Percentiles rank a stretch among this genome's conserved stretches.
phyloP scores from a whole-genome alignment of 2,888 invertebrate species.

The Phymatocera aterrima region DNA sequence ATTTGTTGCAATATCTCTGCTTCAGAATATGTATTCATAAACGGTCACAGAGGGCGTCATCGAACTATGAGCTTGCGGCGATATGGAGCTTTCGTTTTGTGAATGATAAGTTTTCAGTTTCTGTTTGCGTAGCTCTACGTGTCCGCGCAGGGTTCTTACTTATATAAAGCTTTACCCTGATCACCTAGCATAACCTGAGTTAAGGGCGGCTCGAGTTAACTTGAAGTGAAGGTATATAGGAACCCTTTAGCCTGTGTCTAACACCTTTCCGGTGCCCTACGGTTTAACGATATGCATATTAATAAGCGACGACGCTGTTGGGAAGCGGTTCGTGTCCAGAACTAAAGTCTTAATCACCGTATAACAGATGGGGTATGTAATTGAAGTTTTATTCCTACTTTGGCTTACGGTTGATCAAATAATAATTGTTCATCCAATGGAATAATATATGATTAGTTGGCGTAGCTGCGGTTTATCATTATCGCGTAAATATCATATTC shows the following conservation, averaged over 20 bases:
- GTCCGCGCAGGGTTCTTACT: conserved; percentile 19
- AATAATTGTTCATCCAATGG: not conserved
- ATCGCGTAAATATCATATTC: not conserved
- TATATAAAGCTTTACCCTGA: conserved; percentile 29
- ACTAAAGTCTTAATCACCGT: conserved; percentile 15
- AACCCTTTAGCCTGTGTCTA: not conserved
- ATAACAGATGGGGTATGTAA: not conserved
- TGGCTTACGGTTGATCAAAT: not conserved
- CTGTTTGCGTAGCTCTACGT: conserved; percentile 30
- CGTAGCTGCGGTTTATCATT: not conserved
- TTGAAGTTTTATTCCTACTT: conserved; percentile 18
- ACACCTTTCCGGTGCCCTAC: conserved; percentile 4
- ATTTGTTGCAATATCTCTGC: not conserved
- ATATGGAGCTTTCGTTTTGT: conserved; percentile 3
- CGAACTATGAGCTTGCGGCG: conserved; percentile 18
- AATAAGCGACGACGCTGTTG: conserved; percentile 23
- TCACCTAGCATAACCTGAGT: conserved; percentile 18
- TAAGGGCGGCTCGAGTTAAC: conserved; percentile 31
- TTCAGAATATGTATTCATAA: conserved; percentile 16
- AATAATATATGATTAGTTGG: not conserved
- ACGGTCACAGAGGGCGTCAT: conserved; percentile 17
- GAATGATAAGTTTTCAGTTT: conserved; percentile 36
- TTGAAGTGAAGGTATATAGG: conserved; percentile 15
- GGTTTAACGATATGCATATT: conserved; percentile 29
- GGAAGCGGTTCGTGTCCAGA: conserved; percentile 24